Base-by-base conservation (phyloP, 2,113 vertebrate genomes). In the Pterophyllum scalare region DNA sequence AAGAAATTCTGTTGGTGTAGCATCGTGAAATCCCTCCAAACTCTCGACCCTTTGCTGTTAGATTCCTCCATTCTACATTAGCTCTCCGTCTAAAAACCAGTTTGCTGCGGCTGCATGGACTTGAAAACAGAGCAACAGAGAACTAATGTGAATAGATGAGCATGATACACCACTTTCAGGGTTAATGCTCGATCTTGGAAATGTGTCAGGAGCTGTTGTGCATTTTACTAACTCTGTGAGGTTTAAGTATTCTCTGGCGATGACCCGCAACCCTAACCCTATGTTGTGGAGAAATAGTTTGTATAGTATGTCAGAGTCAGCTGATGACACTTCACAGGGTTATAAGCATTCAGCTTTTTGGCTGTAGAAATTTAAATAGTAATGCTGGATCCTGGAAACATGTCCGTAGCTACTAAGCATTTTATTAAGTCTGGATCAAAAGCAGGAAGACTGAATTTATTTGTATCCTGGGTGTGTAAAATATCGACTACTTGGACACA, bases 361-460 rank as follows among this genome's bases (percentile, higher is more conserved):
- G 67, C 59, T 17, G 43, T 70, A 80, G 83, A 75, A 77, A 87
- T 84, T 82, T 15, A 75, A 85, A 54, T 35, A n/a, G 80, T 81
- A 79, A 26, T 46, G 81, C 67, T 70, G 61, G 75, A 79, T 78
- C 65, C 70, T 77, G 82, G 75, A 80, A 91, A 90, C 83, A 79
- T 43, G 22, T 80, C 17, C 2, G 31, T 12, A 80, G 88, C 82
- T 77, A 86, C 74, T 85, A 40, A 49, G 64, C 74, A 52, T 84
- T 90, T 84, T 86, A 88, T 75, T 84, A 77, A 88, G 75, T 15
- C 6, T 35, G 60, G 33, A 77, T 79, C 38, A 14, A 60, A 76
- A 78, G 52, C 3, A 77, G 81, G 75, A 62, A 72, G 28, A 79
- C 56, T 46, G 65, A 57, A 81, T 60, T 85, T 77, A 91, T 88